A percentile compares a stretch with the other conserved stretches of the same genome.
These are phyloP conservation scores for Nycticorax nycticorax DNA, from an alignment of 2,113 vertebrate genomes.

Conservation along the genomic window DNA sequence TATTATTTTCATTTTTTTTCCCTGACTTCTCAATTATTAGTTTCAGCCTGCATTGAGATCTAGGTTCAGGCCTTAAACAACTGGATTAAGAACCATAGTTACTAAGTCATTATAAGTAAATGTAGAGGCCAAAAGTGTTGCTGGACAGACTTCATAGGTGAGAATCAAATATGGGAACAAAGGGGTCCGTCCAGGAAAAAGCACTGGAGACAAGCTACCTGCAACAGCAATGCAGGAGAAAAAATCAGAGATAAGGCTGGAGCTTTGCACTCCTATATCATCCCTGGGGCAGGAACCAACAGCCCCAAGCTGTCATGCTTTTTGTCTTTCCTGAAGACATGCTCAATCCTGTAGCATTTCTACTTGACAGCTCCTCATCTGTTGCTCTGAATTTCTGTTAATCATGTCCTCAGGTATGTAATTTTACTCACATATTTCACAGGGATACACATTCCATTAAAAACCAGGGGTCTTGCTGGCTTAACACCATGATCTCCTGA, in stretches of 20 bases:
- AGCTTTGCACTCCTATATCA: background rate
- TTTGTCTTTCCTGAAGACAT: background rate
- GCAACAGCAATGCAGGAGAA: background rate
- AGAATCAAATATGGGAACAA: background rate
- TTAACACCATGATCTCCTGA: background rate
- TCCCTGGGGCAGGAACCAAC: background rate
- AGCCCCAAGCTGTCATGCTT: fast-evolving
- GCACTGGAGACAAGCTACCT: background rate
- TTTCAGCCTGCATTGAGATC: background rate
- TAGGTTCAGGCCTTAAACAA: background rate
- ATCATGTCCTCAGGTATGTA: background rate
- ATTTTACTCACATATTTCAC: background rate
- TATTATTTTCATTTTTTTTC: background rate
- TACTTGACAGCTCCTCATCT: background rate
- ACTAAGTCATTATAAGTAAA: background rate
- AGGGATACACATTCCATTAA: background rate
- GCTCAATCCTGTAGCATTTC: background rate
- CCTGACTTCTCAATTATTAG: background rate
- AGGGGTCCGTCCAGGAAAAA: background rate
- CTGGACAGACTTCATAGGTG: background rate
- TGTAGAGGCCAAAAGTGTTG: background rate
- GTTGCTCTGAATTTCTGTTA: background rate
- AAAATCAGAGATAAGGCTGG: background rate
- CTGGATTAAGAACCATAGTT: background rate
- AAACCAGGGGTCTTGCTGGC: background rate